These are phyloP conservation scores for Drosophila grimshawi DNA, from an alignment of 1,140 invertebrate species.

Conservation along the genomic window DNA sequence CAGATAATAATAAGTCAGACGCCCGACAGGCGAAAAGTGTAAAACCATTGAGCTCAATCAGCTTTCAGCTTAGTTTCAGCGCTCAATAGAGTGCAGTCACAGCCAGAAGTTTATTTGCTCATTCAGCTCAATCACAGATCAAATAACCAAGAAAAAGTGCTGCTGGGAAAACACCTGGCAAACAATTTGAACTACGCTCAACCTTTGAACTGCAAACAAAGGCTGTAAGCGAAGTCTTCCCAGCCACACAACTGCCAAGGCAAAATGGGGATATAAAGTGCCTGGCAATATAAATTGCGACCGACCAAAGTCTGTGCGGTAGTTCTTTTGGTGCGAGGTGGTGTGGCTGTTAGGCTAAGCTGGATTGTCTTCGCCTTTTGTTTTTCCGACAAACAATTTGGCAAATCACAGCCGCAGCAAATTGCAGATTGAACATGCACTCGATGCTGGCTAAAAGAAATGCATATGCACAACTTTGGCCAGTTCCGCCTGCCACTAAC, in stretches of 20 bases:
- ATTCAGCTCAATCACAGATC: conserved; percentile 81
- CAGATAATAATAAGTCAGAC: conserved; percentile 41
- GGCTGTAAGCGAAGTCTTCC: background rate
- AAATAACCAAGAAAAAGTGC: conserved; percentile 75
- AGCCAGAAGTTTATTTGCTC: conserved; percentile 79
- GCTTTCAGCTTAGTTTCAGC: conserved; percentile 32
- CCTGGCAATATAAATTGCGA: conserved; percentile 72
- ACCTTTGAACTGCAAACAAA: conserved; percentile 70
- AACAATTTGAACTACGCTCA: conserved; percentile 78
- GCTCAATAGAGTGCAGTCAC: conserved; percentile 34
- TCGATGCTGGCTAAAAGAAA: conserved; percentile 21
- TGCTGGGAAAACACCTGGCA: conserved; percentile 72
- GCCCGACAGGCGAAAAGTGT: conserved; percentile 5
- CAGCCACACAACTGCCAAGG: conserved; percentile 66
- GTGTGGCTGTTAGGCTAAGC: conserved; percentile 55
- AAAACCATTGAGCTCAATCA: conserved; percentile 54
- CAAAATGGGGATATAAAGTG: conserved; percentile 37
- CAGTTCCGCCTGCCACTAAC: background rate
- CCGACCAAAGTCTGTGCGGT: conserved; percentile 32
- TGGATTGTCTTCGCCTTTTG: conserved; percentile 56
- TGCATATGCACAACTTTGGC: conserved; percentile 72
- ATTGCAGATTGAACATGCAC: conserved; percentile 57
- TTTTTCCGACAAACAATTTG: conserved; percentile 74
- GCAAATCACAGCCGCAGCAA: conserved; percentile 61
- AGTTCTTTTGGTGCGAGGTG: background rate